Conservation (phyloP, 23 tunicate genomes). For the Styela plicata region DNA sequence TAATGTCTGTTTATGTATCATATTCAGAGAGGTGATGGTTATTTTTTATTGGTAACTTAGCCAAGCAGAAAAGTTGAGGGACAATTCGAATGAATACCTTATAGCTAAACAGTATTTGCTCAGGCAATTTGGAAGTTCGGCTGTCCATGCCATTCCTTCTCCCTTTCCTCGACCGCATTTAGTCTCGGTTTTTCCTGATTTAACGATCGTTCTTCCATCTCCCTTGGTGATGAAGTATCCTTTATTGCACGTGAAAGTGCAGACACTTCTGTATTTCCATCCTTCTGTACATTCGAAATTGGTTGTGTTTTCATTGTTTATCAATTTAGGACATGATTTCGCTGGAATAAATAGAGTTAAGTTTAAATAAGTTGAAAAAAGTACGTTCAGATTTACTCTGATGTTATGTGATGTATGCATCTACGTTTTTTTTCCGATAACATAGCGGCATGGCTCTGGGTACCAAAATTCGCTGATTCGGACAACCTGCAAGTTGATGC, state of each 20-base stretch:
- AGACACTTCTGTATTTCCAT: constrained; percentile 17
- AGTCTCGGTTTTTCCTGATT: not conserved
- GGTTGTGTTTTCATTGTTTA: not conserved
- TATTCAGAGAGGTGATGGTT: too few relatives aligned
- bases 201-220: constrained; percentile 8
- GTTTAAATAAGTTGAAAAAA: too few relatives aligned
- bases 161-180: constrained; percentile 1
- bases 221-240: constrained; percentile 12
- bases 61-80: too few relatives aligned
- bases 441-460: too few relatives aligned
- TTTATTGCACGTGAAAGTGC: constrained; percentile 18
- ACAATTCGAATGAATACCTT: too few relatives aligned
- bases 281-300: constrained; percentile 22
- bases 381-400: too few relatives aligned
- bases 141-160: constrained; percentile 13
- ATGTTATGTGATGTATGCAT: too few relatives aligned
- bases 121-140: constrained; percentile 3
- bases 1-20: too few relatives aligned
- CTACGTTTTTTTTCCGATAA: too few relatives aligned
- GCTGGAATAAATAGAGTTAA: not conserved
- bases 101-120: constrained; percentile 21
- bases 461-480: too few relatives aligned
- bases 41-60: too few relatives aligned
- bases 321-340: constrained; percentile 18
- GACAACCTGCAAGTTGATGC: too few relatives aligned